Evolutionary conservation across 2,113 vertebrate genomes (phyloP), one percentile per base, ranked within the genome.

Genomic region (Perca fluviatilis): DNA sequence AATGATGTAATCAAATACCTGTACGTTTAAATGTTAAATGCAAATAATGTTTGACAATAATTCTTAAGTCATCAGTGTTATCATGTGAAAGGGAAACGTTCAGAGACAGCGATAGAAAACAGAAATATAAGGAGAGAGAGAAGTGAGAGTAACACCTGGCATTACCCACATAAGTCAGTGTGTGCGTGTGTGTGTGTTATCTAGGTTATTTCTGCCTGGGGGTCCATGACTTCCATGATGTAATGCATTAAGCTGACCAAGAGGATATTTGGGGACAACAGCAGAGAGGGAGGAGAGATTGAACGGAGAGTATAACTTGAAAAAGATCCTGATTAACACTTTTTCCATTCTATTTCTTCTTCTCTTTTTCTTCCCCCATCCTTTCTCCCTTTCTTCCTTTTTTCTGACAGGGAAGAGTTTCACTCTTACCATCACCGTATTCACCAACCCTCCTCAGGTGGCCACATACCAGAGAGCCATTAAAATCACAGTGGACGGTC

Each of bases 401-500:
- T 27, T 23, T 66, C 33, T 68, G 23, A n/a, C 49, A 99, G 98
- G 98, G 13, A 99, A 99, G 93, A 99, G 98, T 84, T 99, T 99
- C 86, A 98, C 98, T 0, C 91, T 99, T 85, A 99, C 98, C n/a
- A 99, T 99, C 95, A 99, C 98, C 0, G 98, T 99, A 83, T 99
- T 99, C 95, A 99, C 97, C 86, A 99, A 97, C 91, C 98, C 98
- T 74, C 98, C 98, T 0, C 98, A 99, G 89, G 98, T 99, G 10
- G 98, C 98, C 65, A 99, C 98, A 2, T 99, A 99, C 90, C 98
- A 99, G 93, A 95, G 98, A 88, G 98, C 98, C 91, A 99, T 99
- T 79, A 99, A 99, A 91, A 98, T 99, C 65, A 99, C 98, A 0
- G 98, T 99, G 47, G 98, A 99, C 0, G 98, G 98, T 51, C 98